Base-by-base conservation (phyloP, 2,888 invertebrate species). In the Ischnus inquisitorius region DNA sequence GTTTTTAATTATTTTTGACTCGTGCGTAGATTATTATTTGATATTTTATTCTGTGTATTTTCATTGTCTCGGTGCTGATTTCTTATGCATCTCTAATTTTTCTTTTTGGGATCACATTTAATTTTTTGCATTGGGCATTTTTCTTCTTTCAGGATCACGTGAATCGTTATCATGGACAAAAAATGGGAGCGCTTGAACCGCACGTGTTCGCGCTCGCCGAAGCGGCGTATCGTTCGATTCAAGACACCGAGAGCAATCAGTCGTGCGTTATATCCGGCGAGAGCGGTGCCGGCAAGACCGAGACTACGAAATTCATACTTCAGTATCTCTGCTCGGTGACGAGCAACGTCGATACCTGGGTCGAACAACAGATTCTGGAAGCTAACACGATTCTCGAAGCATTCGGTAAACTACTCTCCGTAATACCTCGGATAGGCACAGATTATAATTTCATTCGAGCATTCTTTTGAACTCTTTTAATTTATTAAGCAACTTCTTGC, bases 311-410 rank as follows among this genome's bases (percentile, higher is more conserved):
- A 93, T 96, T 98, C 91, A 98, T 98, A 88, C 95, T 98, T 84
- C 98, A 98, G 94, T 98, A 98, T 94, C 94, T 98, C 74, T 98
- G 98, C 94, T 97, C 98, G 14, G 97, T 98, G 6, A 97, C 97
- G 6, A 96, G 96, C 88, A 96, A 97, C 89, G 96, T 96, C 46
- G 96, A 96, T 83, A 97, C 98, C 0, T 98, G 98, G 98, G 97
- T 98, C n/a, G 98, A 98, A 92, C 98, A 98, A 92, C 98, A 98
- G 94, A 98, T 98, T 89, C 95, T 98, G 28, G 98, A 98, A 93
- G 98, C 98, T 5, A 98, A 98, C 92, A 98, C 98, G 14, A 98
- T 98, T 87, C 94, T 98, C 65, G 98, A 98, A 94, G 98, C 98
- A 48, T 98, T 98, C 92, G 98, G 98, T 97, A 94, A 95, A 94